These are phyloP conservation scores for Crocallis elinguaria DNA, from an alignment of 2,888 invertebrate genomes.

Conservation along the genomic window DNA sequence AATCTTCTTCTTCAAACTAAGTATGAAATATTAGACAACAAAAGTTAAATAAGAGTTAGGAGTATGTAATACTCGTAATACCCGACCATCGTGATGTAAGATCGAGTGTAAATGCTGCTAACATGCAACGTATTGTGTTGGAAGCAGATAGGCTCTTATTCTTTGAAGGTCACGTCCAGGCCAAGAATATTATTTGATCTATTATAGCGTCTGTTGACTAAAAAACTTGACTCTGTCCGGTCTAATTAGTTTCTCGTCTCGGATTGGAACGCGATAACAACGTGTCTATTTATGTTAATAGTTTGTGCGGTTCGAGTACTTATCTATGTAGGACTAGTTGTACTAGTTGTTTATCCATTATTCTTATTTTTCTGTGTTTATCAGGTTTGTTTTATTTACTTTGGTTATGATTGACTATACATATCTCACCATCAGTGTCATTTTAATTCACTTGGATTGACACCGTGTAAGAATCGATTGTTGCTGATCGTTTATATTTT, in stretches of 20 bases:
- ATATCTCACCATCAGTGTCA: too few relatives aligned
- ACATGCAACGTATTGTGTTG: constrained; percentile 20
- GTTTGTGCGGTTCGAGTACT: neutral
- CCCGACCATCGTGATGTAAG: constrained; percentile 14
- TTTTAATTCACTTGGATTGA: too few relatives aligned
- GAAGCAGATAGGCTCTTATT: constrained; percentile 11
- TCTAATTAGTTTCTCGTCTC: constrained; percentile 26
- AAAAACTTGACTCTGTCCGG: constrained; percentile 27
- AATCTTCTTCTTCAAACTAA: neutral
- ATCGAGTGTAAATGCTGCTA: constrained; percentile 17
- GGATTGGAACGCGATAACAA: constrained; percentile 21
- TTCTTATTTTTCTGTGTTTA: too few relatives aligned
- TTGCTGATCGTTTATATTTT: too few relatives aligned
- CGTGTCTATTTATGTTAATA: constrained; percentile 5
- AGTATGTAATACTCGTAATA: too few relatives aligned
- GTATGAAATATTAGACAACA: constrained; percentile 3
- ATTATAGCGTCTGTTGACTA: constrained; percentile 8
- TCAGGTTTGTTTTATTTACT: too few relatives aligned
- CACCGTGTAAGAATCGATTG: too few relatives aligned
- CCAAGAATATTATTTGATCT: constrained; percentile 10
- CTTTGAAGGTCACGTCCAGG: constrained; percentile 23
- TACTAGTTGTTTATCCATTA: too few relatives aligned
- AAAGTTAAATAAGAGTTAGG: constrained; percentile 10
- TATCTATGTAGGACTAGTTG: too few relatives aligned
- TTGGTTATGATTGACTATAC: too few relatives aligned